These are phyloP conservation scores for Carlito syrichta DNA, from an alignment of 2,113 vertebrate genomes.

Conservation along the genomic window DNA sequence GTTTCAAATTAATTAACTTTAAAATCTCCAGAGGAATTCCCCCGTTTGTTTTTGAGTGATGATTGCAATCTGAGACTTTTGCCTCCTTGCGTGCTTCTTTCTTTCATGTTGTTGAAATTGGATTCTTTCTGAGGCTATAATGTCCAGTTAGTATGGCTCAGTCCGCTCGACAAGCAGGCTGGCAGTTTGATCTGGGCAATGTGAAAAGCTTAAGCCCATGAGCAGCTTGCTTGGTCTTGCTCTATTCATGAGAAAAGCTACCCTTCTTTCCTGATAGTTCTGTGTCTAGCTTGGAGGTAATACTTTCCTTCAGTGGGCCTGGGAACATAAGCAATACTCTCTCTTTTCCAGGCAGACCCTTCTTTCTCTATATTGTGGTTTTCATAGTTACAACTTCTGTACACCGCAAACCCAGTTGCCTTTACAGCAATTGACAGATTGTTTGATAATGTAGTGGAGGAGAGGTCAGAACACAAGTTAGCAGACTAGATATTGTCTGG, in stretches of 20 bases:
- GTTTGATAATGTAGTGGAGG: not conserved
- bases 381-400: not conserved
- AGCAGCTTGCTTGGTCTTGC: constrained; percentile 26
- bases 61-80: constrained; percentile 67
- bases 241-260: constrained; percentile 1
- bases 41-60: constrained; percentile 55
- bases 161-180: constrained; percentile 26
- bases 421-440: constrained; percentile 36
- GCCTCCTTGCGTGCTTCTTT: constrained; percentile 30
- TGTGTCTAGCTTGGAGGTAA: not conserved
- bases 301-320: not conserved
- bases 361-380: constrained; percentile 24
- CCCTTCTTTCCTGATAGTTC: constrained; percentile 7
- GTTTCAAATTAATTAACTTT: constrained; percentile 72
- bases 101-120: constrained; percentile 71
- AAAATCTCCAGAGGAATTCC: constrained; percentile 68
- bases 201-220: constrained; percentile 46
- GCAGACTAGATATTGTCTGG: not conserved
- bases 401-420: not conserved
- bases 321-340: not conserved
- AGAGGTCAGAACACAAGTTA: constrained; percentile 13
- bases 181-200: constrained; percentile 46
- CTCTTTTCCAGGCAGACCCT: not conserved
- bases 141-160: constrained; percentile 53
- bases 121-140: constrained; percentile 58